A percentile compares a stretch with the other conserved stretches of the same genome.
Evolutionary conservation across 2,888 invertebrate genomes (phyloP).

Genomic region (Acronicta aceris): DNA sequence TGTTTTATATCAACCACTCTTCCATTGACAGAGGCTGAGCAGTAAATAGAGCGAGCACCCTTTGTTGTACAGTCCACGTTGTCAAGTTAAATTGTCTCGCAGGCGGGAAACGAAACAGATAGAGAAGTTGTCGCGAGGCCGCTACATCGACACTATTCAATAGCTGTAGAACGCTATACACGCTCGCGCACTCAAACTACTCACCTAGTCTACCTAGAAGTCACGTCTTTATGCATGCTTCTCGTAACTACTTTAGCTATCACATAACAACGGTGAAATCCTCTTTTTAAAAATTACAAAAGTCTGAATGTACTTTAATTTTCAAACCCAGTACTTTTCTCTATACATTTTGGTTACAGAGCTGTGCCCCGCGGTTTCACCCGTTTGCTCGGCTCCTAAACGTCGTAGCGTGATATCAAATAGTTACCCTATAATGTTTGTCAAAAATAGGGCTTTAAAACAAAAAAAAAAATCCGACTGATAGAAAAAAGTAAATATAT

Average conservation of each 20-base stretch:
- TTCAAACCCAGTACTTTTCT: too few species aligned
- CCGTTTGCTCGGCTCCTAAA: too few species aligned
- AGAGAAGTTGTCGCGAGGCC: constrained; percentile 81
- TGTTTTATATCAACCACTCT: constrained; percentile 69
- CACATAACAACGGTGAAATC: background rate
- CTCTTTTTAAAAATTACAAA: background rate
- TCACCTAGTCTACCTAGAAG: constrained; percentile 24
- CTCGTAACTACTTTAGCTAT: constrained; percentile 38
- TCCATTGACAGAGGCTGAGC: constrained; percentile 70
- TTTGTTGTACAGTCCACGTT: constrained; percentile 83
- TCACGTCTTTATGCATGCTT: constrained; percentile 44
- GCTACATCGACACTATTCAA: constrained; percentile 84
- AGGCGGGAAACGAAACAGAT: constrained; percentile 87
- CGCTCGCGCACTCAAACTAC: constrained; percentile 35
- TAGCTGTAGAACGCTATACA: constrained; percentile 59
- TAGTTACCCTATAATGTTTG: too few species aligned
- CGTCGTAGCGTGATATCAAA: too few species aligned
- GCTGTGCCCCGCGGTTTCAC: too few species aligned
- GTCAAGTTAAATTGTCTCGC: constrained; percentile 88
- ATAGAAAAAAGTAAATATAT: too few species aligned
- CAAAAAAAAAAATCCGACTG: too few species aligned
- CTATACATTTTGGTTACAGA: too few species aligned
- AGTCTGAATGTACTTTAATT: background rate
- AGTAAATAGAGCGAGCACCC: constrained; percentile 82
- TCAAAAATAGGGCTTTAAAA: too few species aligned